Percentiles rank a stretch among this genome's conserved stretches.
Evolutionary conservation across 2,888 invertebrate species (phyloP).

Genomic region (Ennomos fuscantarius): DNA sequence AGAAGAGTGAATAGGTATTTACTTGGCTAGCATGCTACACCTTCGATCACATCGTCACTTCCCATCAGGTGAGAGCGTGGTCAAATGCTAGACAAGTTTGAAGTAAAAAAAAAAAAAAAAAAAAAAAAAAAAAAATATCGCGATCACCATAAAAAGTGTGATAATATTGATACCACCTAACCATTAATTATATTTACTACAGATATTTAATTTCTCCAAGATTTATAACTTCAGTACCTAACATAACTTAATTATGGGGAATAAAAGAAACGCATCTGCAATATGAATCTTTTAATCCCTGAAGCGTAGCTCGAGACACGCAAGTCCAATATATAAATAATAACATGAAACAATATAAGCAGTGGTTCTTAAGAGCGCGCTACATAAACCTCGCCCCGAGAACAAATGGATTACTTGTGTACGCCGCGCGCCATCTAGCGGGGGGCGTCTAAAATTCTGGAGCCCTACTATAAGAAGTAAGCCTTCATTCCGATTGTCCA

Average conservation of each 20-base stretch:
- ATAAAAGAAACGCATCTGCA: slow-evolving; percentile 38
- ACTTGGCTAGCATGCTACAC: no score
- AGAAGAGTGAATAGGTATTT: no score
- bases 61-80: no score
- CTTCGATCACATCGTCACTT: no score
- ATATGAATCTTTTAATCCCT: slow-evolving; percentile 54
- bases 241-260: slow-evolving; percentile 32
- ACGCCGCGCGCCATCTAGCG: slow-evolving; percentile 79
- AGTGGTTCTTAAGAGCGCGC: slow-evolving; percentile 74
- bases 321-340: slow-evolving; percentile 73
- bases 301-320: slow-evolving; percentile 56
- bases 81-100: no score
- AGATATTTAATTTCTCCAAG: no score
- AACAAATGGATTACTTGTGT: slow-evolving; percentile 85
- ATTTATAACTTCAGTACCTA: slow-evolving; percentile 9
- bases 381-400: slow-evolving; percentile 83
- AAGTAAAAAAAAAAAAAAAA: no score
- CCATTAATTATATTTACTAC: no score
- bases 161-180: no score
- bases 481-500: no score
- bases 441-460: slow-evolving; percentile 70
- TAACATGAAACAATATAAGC: slow-evolving; percentile 80
- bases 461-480: slow-evolving; percentile 7
- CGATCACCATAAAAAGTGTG: no score
- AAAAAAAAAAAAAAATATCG: no score